Conservation (phyloP, 1,140 invertebrate species). For the Danaus plexippus region DNA sequence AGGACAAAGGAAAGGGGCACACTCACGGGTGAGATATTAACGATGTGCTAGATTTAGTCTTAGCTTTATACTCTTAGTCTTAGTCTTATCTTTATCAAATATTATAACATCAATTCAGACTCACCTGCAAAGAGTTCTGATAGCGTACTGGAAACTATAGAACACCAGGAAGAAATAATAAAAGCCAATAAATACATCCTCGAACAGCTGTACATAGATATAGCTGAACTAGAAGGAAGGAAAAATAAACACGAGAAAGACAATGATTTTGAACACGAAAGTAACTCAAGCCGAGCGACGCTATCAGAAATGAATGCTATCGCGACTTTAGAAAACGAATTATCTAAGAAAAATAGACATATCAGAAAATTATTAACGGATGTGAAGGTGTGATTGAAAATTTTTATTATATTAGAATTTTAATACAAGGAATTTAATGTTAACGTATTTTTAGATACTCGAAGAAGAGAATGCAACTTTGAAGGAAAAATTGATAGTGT, state of each 20-base stretch:
- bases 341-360: constrained; percentile 77
- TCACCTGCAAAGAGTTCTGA: constrained; percentile 35
- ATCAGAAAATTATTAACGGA: constrained; percentile 77
- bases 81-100: constrained; percentile 2
- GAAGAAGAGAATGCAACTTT: constrained; percentile 78
- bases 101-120: constrained; percentile 22
- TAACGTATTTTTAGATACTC: constrained; percentile 61
- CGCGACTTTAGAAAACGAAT: constrained; percentile 69
- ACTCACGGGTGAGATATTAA: constrained; percentile 11
- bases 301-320: constrained; percentile 57
- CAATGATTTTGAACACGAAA: constrained; percentile 41
- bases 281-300: constrained; percentile 67
- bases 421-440: background rate
- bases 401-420: constrained; percentile 3
- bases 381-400: constrained; percentile 72
- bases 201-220: constrained; percentile 69
- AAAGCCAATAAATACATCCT: constrained; percentile 64
- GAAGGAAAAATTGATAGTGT: constrained; percentile 72
- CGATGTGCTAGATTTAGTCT: background rate
- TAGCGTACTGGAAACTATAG: constrained; percentile 59
- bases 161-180: constrained; percentile 65
- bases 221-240: constrained; percentile 69
- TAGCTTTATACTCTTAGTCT: constrained; percentile 1
- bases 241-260: constrained; percentile 63
- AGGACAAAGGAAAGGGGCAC: constrained; percentile 32